Base-by-base conservation (phyloP, 2,888 invertebrate genomes). In the Microchrysa polita region DNA sequence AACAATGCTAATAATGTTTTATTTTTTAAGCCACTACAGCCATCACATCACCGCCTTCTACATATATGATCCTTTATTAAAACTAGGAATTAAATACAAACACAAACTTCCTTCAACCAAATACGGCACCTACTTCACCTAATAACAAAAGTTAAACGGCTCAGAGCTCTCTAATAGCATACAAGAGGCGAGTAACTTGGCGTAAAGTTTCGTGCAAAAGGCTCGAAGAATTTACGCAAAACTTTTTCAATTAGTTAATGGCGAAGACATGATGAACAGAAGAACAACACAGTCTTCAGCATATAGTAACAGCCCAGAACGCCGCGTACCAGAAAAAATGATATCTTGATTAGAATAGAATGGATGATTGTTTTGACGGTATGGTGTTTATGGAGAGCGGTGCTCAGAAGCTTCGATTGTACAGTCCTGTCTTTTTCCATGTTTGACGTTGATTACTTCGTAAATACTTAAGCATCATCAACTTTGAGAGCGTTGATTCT, bases 211-310 rank as follows among this genome's bases (percentile, higher is more conserved):
- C 48, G 48, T 48, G 48, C 16, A n/a, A 4, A 48, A 48, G 48
- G 16, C 16, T 48, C 14, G 16, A 48, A 48, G 48, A 48, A 48
- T 48, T n/a, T n/a, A 48, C 48, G 12, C 27, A n/a, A n/a, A 59
- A 59, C 59, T 59, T 59, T 59, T 59, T 59, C 59, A 59, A 59
- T 59, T 59, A 59, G 59, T 59, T 59, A 59, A 59, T 59, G 59
- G 59, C 10, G 23, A 59, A 59, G 59, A 59, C 23, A 23, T 59
- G 59, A 59, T 59, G 59, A 14, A 14, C 59, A 2, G 23, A 59
- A 23, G 12, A 48, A n/a, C n/a, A n/a, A n/a, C n/a, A n/a, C n/a
- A n/a, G n/a, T n/a, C n/a, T n/a, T n/a, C n/a, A n/a, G n/a, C n/a
- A n/a, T n/a, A n/a, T n/a, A n/a, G n/a, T n/a, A n/a, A n/a, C n/a